Conservation (phyloP, 2,888 invertebrate genomes). For the Tillus elongatus region DNA sequence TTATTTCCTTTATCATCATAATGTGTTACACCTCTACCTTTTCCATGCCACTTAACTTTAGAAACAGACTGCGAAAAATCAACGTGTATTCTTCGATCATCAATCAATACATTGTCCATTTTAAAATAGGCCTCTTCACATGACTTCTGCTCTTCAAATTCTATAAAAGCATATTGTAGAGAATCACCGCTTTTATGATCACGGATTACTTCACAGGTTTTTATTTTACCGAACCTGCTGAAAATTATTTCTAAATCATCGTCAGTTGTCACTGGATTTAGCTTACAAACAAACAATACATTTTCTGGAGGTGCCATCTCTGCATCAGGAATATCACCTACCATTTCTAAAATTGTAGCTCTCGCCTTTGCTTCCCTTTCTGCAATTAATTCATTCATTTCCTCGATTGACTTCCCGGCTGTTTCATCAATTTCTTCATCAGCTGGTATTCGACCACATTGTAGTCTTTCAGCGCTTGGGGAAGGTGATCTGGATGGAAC, state of each 20-base stretch:
- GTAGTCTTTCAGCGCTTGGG: constrained; percentile 69
- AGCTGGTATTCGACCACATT: constrained; percentile 78
- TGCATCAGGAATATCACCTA: constrained; percentile 94
- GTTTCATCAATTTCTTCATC: constrained; percentile 91
- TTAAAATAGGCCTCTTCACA: constrained; percentile 99
- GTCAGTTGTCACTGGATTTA: constrained; percentile 96
- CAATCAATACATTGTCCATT: constrained; percentile 99
- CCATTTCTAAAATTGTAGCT: constrained; percentile 96
- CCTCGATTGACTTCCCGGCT: constrained; percentile 71
- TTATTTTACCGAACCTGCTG: constrained; percentile 88
- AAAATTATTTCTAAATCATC: constrained; percentile 98
- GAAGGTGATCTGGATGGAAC: constrained; percentile 83
- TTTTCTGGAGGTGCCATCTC: constrained; percentile 98
- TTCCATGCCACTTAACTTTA: constrained; percentile 84
- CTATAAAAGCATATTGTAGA: constrained; percentile 97
- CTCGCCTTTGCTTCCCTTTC: constrained; percentile 92
- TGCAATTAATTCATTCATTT: constrained; percentile 79
- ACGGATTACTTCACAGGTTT: constrained; percentile 90
- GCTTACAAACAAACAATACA: constrained; percentile 96
- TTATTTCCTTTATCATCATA: constrained; percentile 41
- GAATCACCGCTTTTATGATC: constrained; percentile 90
- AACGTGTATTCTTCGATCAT: constrained; percentile 96
- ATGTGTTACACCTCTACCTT: constrained; percentile 68
- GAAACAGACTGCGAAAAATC: constrained; percentile 99
- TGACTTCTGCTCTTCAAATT: constrained; percentile 83